Evolutionary conservation across 2,797 vertebrate species (phyloP).

Genomic region (Poecile montanus): DNA sequence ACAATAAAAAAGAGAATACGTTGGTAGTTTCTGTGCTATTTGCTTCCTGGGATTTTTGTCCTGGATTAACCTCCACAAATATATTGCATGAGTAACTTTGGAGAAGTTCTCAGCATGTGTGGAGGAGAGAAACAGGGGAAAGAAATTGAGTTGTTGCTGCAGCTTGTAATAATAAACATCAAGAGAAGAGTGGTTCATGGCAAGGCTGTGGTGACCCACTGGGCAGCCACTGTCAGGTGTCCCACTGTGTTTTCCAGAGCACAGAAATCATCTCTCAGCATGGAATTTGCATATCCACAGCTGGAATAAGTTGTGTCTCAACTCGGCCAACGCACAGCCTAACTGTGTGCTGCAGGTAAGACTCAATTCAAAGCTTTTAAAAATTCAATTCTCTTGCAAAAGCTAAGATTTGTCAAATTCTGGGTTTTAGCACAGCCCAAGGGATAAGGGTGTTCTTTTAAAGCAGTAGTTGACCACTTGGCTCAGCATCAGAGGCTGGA

Average conservation of each 20-base stretch:
- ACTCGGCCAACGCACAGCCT: background rate
- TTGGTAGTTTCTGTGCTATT: slow-evolving; percentile 45
- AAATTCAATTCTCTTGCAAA: background rate
- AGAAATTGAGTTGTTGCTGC: background rate
- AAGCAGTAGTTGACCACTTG: background rate
- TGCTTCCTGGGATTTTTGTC: slow-evolving; percentile 57
- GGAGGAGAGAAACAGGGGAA: background rate
- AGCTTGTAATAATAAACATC: background rate
- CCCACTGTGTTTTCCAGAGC: background rate
- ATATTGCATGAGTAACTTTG: slow-evolving; percentile 40
- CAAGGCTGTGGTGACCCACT: background rate
- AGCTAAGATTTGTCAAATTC: background rate
- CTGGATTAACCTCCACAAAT: slow-evolving; percentile 64
- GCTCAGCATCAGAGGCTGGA: background rate
- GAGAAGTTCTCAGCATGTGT: background rate
- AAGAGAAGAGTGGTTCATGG: background rate
- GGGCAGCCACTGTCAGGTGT: background rate
- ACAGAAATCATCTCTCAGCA: background rate
- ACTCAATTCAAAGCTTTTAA: background rate
- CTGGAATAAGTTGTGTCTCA: background rate
- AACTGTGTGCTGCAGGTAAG: background rate
- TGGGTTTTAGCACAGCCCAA: background rate
- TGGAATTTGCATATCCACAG: fast-evolving
- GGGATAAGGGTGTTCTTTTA: background rate
- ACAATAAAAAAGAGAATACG: slow-evolving; percentile 64